Evolutionary conservation across 2,888 invertebrate species (phyloP).

Genomic region (Hemistola chrysoprasaria): DNA sequence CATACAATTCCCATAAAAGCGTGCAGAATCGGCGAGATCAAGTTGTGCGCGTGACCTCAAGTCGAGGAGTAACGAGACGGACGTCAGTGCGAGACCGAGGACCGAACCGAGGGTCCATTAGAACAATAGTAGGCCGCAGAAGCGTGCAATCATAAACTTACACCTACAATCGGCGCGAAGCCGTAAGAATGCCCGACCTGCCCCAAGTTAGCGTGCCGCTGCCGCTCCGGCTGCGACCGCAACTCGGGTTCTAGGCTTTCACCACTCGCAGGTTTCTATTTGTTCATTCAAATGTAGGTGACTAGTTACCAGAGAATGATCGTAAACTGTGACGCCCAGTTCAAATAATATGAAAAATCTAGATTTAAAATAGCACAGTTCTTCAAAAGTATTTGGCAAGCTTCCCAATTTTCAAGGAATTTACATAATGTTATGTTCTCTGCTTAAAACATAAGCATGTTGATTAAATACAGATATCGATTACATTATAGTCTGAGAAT

Average conservation of each 20-base stretch:
- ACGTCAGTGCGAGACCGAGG: slow-evolving; percentile 53
- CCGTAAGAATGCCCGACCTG: slow-evolving; percentile 63
- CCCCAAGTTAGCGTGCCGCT: slow-evolving; percentile 52
- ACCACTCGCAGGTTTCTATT: slow-evolving; percentile 29
- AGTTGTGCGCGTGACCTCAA: slow-evolving; percentile 66
- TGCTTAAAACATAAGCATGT: slow-evolving; percentile 7
- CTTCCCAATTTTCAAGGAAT: slow-evolving; percentile 42
- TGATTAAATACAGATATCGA: slow-evolving; percentile 27
- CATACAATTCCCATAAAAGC: slow-evolving; percentile 58
- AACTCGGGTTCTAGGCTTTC: slow-evolving; percentile 42
- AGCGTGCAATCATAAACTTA: slow-evolving; percentile 74
- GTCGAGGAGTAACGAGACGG: slow-evolving; percentile 52
- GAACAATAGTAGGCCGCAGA: slow-evolving; percentile 73
- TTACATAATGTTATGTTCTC: slow-evolving; percentile 16
- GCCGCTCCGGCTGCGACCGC: slow-evolving; percentile 34
- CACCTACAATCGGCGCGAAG: slow-evolving; percentile 62
- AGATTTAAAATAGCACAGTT: slow-evolving; percentile 43
- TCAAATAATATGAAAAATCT: slow-evolving; percentile 15
- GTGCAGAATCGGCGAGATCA: slow-evolving; percentile 62
- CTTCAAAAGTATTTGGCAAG: slow-evolving; percentile 46
- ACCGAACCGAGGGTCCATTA: slow-evolving; percentile 61
- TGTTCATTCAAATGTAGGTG: slow-evolving; percentile 28
- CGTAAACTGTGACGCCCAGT: slow-evolving; percentile 16
- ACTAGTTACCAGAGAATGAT: slow-evolving; percentile 11
- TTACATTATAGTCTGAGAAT: too few relatives aligned